phyloP scores from a whole-genome alignment of 2,113 vertebrate species.

The Anser brachyrhynchus region DNA sequence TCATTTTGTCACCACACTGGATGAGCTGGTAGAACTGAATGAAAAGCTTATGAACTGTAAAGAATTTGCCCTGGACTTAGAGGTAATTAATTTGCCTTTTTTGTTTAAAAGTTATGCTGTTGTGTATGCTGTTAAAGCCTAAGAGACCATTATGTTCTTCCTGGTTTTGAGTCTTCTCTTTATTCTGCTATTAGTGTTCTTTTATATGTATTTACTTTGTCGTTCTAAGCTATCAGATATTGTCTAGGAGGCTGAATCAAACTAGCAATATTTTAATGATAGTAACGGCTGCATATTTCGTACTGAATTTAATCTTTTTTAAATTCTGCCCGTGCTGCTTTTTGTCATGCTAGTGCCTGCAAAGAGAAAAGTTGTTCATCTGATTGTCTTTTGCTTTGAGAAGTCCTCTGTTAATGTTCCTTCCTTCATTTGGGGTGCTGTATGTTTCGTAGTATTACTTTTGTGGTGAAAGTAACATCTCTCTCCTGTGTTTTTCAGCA shows the following conservation, averaged over 20 bases:
- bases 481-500: slow-evolving; percentile 75
- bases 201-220: not conserved
- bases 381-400: not conserved
- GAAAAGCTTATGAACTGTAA: slow-evolving; percentile 86
- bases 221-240: not conserved
- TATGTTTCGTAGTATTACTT: not conserved
- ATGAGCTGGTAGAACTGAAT: slow-evolving; percentile 88
- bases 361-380: not conserved
- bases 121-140: not conserved
- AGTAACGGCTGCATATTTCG: not conserved
- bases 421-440: not conserved
- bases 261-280: not conserved
- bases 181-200: not conserved
- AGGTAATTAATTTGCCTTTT: slow-evolving; percentile 77
- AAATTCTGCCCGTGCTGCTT: not conserved
- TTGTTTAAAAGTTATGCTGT: not conserved
- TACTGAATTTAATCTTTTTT: not conserved
- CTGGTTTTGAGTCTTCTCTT: not conserved
- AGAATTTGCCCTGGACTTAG: slow-evolving; percentile 94
- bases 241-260: not conserved
- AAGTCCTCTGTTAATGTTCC: not conserved
- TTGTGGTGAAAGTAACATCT: not conserved
- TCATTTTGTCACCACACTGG: slow-evolving; percentile 84
- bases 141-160: not conserved
- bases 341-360: not conserved